Evolutionary conservation across 2,113 vertebrate genomes (phyloP).

Genomic region (Paedocypris sp.): DNA sequence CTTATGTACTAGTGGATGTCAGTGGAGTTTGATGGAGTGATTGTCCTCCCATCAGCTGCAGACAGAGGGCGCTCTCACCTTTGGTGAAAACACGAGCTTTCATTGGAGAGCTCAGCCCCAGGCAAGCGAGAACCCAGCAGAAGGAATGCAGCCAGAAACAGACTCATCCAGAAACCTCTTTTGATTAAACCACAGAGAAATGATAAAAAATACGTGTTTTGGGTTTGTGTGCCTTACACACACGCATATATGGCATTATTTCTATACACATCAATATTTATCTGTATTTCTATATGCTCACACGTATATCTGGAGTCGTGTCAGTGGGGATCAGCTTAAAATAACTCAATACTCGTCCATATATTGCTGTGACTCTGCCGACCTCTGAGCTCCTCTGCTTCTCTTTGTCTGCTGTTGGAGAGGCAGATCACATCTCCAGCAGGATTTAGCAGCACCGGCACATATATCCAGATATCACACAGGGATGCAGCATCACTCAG

Average conservation of each 20-base stretch:
- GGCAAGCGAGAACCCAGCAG: not conserved
- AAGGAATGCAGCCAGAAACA: slow-evolving; percentile 7
- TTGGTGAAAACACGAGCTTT: slow-evolving; percentile 2
- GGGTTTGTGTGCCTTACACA: too few species aligned
- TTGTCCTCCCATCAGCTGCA: slow-evolving; percentile 8
- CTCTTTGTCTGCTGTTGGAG: not conserved
- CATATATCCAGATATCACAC: slow-evolving; percentile 45
- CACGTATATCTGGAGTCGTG: too few species aligned
- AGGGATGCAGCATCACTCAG: slow-evolving; percentile 28
- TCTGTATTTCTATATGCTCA: too few species aligned
- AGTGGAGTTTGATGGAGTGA: not conserved
- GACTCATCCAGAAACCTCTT: slow-evolving; percentile 18
- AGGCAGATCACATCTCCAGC: too few species aligned
- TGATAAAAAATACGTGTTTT: too few species aligned
- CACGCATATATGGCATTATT: too few species aligned
- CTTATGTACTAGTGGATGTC: not conserved
- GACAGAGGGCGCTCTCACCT: slow-evolving; percentile 40
- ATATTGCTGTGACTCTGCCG: not conserved
- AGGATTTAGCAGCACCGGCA: too few species aligned
- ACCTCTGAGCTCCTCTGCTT: not conserved
- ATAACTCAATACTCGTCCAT: not conserved
- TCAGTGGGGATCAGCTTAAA: not conserved
- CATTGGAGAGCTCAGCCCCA: not conserved
- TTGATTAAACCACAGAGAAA: too few species aligned
- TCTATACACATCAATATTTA: too few species aligned